A percentile compares a stretch with the other conserved stretches of the same genome.
Conservation (phyloP, 2,888 invertebrate genomes). For the Marronus borbonicus region DNA sequence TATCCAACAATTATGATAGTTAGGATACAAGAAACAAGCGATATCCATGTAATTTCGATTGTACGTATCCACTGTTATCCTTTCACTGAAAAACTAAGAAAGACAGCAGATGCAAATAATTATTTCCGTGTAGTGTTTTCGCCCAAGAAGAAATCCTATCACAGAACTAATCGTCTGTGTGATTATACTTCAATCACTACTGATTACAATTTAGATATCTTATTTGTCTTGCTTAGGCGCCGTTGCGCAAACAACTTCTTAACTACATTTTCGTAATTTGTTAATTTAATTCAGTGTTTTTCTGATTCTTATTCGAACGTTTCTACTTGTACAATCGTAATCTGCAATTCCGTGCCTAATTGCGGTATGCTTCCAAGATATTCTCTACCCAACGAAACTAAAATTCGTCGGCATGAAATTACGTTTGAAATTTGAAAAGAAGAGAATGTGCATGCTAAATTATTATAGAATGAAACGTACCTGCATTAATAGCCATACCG, state of each 20-base stretch:
- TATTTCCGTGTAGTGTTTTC: conserved; percentile 40
- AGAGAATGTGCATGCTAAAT: no score
- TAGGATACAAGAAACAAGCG: background rate
- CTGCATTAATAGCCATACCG: no score
- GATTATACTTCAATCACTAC: conserved; percentile 42
- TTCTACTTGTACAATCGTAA: conserved; percentile 1
- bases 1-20: no score
- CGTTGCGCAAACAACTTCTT: conserved; percentile 41
- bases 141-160: conserved; percentile 38
- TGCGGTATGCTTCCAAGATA: conserved; percentile 18
- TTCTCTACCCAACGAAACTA: background rate
- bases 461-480: no score
- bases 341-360: background rate
- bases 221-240: conserved; percentile 19
- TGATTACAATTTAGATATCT: conserved; percentile 38
- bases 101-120: conserved; percentile 18
- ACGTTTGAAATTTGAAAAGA: no score
- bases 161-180: conserved; percentile 42
- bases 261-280: conserved; percentile 29
- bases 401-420: background rate
- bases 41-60: conserved; percentile 15
- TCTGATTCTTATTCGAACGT: conserved; percentile 11
- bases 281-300: conserved; percentile 42
- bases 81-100: conserved; percentile 33
- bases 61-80: conserved; percentile 30